Conservation (phyloP, 2,888 invertebrate species). For the Neocrepidodera transversa region DNA sequence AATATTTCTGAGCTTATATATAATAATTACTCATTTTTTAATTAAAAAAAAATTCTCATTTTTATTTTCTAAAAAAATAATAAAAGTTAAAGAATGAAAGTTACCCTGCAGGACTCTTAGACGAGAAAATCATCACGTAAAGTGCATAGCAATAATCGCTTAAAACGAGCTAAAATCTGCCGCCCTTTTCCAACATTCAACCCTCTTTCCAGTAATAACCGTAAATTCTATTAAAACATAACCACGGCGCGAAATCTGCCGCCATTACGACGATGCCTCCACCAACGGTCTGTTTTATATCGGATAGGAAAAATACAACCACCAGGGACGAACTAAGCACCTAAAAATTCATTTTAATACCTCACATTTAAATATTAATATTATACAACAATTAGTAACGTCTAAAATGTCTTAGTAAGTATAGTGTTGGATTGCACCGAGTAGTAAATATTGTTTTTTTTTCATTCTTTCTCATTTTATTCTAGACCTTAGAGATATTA, state of each 20-base stretch:
- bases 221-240: slow-evolving; percentile 65
- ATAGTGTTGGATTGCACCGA: too few relatives aligned
- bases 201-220: slow-evolving; percentile 60
- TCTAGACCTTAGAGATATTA: too few relatives aligned
- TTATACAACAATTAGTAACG: background rate
- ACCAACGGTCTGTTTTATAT: slow-evolving; percentile 59
- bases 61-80: slow-evolving; percentile 7
- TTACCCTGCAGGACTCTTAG: slow-evolving; percentile 21
- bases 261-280: slow-evolving; percentile 60
- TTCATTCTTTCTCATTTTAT: too few relatives aligned
- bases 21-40: too few relatives aligned
- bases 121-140: slow-evolving; percentile 55
- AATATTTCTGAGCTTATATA: too few relatives aligned
- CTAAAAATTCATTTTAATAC: too few relatives aligned
- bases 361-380: background rate
- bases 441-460: too few relatives aligned
- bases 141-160: slow-evolving; percentile 57
- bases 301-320: slow-evolving; percentile 20
- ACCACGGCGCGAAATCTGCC: slow-evolving; percentile 64
- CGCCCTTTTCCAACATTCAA: slow-evolving; percentile 51
- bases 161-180: slow-evolving; percentile 57
- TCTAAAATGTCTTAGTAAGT: too few relatives aligned
- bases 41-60: background rate
- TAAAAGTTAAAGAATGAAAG: slow-evolving; percentile 1
- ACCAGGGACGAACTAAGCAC: slow-evolving; percentile 11